phyloP scores from a whole-genome alignment of 2,888 invertebrate species.

The Villa cingulata region DNA sequence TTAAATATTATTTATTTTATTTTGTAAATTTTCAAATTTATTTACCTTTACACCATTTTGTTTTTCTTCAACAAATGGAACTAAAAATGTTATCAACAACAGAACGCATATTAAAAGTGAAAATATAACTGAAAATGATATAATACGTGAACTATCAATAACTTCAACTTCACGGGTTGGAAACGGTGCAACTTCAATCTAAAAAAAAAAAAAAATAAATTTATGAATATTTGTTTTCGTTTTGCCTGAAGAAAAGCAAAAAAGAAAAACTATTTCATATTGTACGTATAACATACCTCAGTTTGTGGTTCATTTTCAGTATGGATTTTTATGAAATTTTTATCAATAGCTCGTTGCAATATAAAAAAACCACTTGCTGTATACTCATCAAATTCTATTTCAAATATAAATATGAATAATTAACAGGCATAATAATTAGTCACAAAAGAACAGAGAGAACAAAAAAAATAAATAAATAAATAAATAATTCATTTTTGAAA shows the following conservation, averaged over 20 bases:
- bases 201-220: background rate
- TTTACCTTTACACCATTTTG: slow-evolving; percentile 43
- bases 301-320: slow-evolving; percentile 12
- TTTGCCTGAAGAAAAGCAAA: no score
- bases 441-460: background rate
- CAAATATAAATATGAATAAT: no score
- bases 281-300: slow-evolving; percentile 14
- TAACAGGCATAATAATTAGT: no score
- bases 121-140: slow-evolving; percentile 24
- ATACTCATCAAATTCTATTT: slow-evolving; percentile 37
- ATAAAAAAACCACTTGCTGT: slow-evolving; percentile 40
- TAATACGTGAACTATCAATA: slow-evolving; percentile 21
- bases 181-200: slow-evolving; percentile 21
- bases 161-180: slow-evolving; percentile 20
- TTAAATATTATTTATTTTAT: background rate
- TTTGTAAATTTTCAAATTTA: no score
- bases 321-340: slow-evolving; percentile 37
- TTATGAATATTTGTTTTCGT: no score
- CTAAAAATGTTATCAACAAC: slow-evolving; percentile 34
- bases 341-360: slow-evolving; percentile 47
- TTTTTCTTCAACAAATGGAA: slow-evolving; percentile 46
- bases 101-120: slow-evolving; percentile 24
- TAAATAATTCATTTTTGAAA: background rate
- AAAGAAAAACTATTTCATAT: no score
- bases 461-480: slow-evolving; percentile 2